Evolutionary conservation across 2,797 vertebrate genomes (phyloP).

Genomic region (Sebastes itinus): DNA sequence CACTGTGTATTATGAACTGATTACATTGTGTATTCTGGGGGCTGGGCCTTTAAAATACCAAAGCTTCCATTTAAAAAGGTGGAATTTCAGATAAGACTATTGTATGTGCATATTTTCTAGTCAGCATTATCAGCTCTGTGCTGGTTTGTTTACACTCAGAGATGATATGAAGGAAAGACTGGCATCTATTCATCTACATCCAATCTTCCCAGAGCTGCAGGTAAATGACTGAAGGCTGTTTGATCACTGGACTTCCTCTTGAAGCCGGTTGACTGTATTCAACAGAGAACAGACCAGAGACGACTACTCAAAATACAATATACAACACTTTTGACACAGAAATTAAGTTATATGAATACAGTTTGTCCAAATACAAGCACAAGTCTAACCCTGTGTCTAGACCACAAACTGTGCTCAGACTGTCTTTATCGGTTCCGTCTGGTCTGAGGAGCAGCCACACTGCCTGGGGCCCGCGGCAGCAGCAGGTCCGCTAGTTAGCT

Average conservation of each 20-base stretch:
- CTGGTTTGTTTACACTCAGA: constrained; percentile 14
- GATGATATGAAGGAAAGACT: not conserved
- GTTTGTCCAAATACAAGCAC: not conserved
- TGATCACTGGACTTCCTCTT: not conserved
- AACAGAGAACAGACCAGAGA: not conserved
- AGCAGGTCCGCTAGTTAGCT: too few species aligned
- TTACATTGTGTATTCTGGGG: not conserved
- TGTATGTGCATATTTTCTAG: not conserved
- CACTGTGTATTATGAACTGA: not conserved
- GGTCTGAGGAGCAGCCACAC: too few species aligned
- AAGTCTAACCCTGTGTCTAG: too few species aligned
- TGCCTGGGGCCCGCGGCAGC: too few species aligned
- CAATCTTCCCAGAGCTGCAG: not conserved
- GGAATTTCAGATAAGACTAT: constrained; percentile 23
- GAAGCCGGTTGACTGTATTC: not conserved
- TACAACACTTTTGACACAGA: too few species aligned
- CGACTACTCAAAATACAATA: not conserved
- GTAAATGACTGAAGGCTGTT: not conserved
- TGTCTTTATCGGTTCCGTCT: too few species aligned
- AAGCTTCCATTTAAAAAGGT: constrained; percentile 6
- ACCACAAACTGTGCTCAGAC: too few species aligned
- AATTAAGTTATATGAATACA: not conserved
- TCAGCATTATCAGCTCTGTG: not conserved
- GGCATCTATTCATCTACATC: not conserved
- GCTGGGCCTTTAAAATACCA: not conserved